Base-by-base conservation (phyloP, 2,113 vertebrate species). In the Excalfactoria chinensis region DNA sequence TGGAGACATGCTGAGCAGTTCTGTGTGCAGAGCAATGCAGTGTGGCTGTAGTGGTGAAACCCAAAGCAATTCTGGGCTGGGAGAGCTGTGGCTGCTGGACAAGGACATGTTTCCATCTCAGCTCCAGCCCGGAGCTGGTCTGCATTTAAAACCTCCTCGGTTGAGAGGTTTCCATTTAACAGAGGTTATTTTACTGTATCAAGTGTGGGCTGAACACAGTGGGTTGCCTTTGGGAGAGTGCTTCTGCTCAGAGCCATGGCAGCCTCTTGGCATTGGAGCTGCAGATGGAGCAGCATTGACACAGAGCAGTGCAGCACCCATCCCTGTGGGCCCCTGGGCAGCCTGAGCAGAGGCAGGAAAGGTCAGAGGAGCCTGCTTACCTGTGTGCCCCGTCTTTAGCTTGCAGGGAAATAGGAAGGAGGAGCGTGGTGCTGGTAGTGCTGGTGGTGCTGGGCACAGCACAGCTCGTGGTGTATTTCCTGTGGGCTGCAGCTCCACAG, bases 391-490 rank as follows among this genome's bases (percentile, higher is more conserved):
- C 51, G 55, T 41, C 43, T 53, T 48, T 41, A 34, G 41, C 60
- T n/a, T 46, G 5, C 22, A 82, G 44, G 40, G 77, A 80, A 70
- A 34, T 23, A 17, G 2, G 23, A 18, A 41, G 34, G 83, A 77
- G 44, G 22, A 58, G 8, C 11, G 4, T 59, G 41, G 5, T 76
- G 79, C 71, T 72, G 5, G 11, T 56, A 7, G 1, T 4, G 23
- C 13, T 32, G n/a, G 23, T 48, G 46, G 7, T 49, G 30, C 37
- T 21, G 4, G 1, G 4, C 4, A 15, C 9, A 28, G 46, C 6
- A 0, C 48, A 35, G n/a, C n/a, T 13, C 1, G 44, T 1, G 21
- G 9, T 13, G 3, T 2, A 9, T 28, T 12, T 51, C 63, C 77
- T 92, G 63, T 5, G 1, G 26, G 32, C 12, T 41, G 7, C 12